Evolutionary conservation across 2,113 vertebrate genomes (phyloP).

Genomic region (Labeo rohita): DNA sequence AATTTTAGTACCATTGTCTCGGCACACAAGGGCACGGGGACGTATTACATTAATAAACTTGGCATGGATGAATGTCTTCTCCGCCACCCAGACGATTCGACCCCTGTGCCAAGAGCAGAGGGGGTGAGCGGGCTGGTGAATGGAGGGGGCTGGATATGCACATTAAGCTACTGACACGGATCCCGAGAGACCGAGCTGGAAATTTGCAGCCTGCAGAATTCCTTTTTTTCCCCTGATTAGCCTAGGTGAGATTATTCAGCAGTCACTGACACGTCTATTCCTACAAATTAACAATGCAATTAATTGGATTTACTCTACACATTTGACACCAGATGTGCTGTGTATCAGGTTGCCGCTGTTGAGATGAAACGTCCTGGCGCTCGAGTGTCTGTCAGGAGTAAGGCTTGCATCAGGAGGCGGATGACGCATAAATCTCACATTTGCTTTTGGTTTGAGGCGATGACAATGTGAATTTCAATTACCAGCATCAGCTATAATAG

Average conservation of each 20-base stretch:
- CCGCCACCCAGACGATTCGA: conserved; percentile 45
- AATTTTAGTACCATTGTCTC: conserved; percentile 54
- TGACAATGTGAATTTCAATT: conserved; percentile 81
- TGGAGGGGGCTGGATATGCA: conserved; percentile 55
- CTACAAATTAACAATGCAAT: conserved; percentile 48
- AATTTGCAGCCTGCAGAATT: conserved; percentile 58
- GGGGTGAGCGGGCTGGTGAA: conserved; percentile 40
- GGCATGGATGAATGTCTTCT: conserved; percentile 45
- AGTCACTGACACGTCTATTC: conserved; percentile 46
- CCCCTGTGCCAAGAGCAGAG: conserved; percentile 47
- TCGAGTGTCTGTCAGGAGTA: conserved; percentile 17
- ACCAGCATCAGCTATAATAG: conserved; percentile 69
- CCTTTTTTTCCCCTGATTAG: conserved; percentile 59
- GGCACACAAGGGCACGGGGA: conserved; percentile 37
- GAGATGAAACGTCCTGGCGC: conserved; percentile 4
- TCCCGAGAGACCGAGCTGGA: conserved; percentile 62
- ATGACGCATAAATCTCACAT: conserved; percentile 45
- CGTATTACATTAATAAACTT: conserved; percentile 53
- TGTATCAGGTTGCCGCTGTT: not conserved
- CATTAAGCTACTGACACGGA: conserved; percentile 66
- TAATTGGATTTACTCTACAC: conserved; percentile 37
- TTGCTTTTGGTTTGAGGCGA: conserved; percentile 65
- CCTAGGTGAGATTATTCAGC: conserved; percentile 47
- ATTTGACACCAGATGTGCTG: conserved; percentile 32
- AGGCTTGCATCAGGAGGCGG: conserved; percentile 24